Percentiles rank a stretch among this genome's conserved stretches.
Conservation (phyloP, 23 tunicate genomes). For the Pegea sp. region DNA sequence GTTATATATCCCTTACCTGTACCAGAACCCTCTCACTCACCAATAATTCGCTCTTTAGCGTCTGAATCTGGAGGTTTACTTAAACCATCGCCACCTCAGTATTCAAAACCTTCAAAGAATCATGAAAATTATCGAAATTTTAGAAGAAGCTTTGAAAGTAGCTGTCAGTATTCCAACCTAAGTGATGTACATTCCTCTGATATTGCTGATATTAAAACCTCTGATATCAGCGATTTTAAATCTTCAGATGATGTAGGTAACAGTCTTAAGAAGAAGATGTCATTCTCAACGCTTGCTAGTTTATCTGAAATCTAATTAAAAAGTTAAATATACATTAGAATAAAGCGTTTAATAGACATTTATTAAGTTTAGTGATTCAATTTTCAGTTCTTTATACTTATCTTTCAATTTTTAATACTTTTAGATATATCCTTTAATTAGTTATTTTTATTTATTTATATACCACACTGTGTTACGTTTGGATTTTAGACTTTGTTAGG, state of each 20-base stretch:
- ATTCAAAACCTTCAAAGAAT: slow-evolving; percentile 9
- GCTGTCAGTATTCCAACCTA: slow-evolving; percentile 22
- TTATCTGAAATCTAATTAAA: too few species aligned
- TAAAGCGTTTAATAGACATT: too few species aligned
- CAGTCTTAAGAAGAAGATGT: background rate
- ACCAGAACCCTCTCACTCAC: slow-evolving; percentile 49
- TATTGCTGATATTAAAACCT: slow-evolving; percentile 38
- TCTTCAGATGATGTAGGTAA: slow-evolving; percentile 15
- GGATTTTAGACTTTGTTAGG: too few species aligned
- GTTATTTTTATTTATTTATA: too few species aligned
- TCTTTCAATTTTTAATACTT: too few species aligned
- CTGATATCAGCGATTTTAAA: slow-evolving; percentile 30
- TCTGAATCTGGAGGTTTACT: slow-evolving; percentile 9
- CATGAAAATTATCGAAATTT: slow-evolving; percentile 18
- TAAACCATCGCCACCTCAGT: slow-evolving; percentile 20
- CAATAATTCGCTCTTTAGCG: slow-evolving; percentile 47
- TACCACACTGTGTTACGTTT: too few species aligned
- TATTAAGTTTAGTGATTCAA: too few species aligned
- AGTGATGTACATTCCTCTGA: slow-evolving; percentile 46
- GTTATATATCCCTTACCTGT: slow-evolving; percentile 7
- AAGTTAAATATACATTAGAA: too few species aligned
- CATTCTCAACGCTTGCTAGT: slow-evolving; percentile 4
- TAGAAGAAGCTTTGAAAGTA: slow-evolving; percentile 25
- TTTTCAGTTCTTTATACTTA: too few species aligned
- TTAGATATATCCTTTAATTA: too few species aligned